Evolutionary conservation across 2,888 invertebrate genomes (phyloP), one percentile per base, ranked within the genome.

Genomic region (Drosophila fulvimacula): DNA sequence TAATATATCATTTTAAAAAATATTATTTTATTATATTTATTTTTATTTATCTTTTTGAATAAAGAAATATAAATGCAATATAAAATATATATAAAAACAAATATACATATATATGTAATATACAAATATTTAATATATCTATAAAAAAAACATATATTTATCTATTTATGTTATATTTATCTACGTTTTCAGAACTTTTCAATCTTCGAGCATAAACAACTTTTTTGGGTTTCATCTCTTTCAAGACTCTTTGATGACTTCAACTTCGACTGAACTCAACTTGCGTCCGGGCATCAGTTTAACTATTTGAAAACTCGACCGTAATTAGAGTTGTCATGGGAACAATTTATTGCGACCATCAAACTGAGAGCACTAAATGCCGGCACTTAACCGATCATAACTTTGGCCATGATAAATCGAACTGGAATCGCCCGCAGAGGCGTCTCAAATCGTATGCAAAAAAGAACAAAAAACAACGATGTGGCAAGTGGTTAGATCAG

Each of bases 361-460:
- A 62, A 69, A 74, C 34, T 69, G 53, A 46, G 36, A 42, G 38
- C 74, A 72, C 85, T 85, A 80, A 82, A 81, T 74, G 74, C 65
- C 71, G 69, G 59, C 83, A 85, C 84, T 82, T 87, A 82, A n/a
- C 71, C 63, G 88, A 85, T 82, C 83, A 84, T 84, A 88, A 84
- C 83, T 85, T 82, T 70, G 60, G 21, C 51, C 73, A 51, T 82
- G 78, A 80, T 84, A 82, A 82, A 85, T 84, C 76, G 88, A 88
- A 82, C 76, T 76, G 72, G 69, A 62, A 75, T 57, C 72, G 82
- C 82, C 83, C 57, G 51, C 58, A 72, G 74, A 63, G 58, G 39
- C 58, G 49, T 39, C 41, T 36, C 55, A 51, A 63, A 51, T 57
- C 46, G 34, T 48, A 67, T 57, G 66, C 66, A 66, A 53, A 57